phyloP scores from a whole-genome alignment of 2,888 invertebrate genomes.

The Caenorhabditis sp. region DNA sequence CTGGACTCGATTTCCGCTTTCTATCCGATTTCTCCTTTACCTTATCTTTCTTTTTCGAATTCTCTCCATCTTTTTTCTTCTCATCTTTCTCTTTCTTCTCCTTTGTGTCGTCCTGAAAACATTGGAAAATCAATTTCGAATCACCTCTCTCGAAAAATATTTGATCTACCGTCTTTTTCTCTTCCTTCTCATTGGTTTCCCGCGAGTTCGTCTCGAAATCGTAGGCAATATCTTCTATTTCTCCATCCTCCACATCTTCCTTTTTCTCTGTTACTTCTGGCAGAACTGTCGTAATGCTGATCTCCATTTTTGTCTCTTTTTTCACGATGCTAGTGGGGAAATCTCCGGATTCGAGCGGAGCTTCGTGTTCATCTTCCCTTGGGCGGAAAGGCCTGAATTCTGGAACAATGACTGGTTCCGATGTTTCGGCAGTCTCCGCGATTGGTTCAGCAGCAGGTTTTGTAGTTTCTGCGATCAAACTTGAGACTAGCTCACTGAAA shows the following conservation, averaged over 20 bases:
- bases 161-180: constrained; percentile 7
- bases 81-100: not conserved
- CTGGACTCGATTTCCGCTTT: constrained; percentile 6
- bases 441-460: too few relatives aligned
- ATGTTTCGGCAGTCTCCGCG: too few relatives aligned
- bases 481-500: not conserved
- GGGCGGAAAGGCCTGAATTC: not conserved
- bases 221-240: constrained; percentile 39
- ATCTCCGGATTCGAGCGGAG: not conserved
- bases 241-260: constrained; percentile 42
- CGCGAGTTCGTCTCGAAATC: not conserved
- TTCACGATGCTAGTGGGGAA: constrained; percentile 8
- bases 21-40: constrained; percentile 18
- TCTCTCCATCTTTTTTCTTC: not conserved
- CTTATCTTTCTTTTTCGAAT: constrained; percentile 22
- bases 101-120: too few relatives aligned
- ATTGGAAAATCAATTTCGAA: too few relatives aligned
- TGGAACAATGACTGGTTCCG: not conserved
- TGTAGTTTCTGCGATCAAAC: not conserved
- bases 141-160: too few relatives aligned
- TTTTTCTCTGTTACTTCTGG: not conserved
- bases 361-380: constrained; percentile 9
- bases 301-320: constrained; percentile 20
- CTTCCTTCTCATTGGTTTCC: not conserved
- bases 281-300: constrained; percentile 23